phyloP scores from a whole-genome alignment of 1,140 invertebrate species.

The Bathynomus jamesi region DNA sequence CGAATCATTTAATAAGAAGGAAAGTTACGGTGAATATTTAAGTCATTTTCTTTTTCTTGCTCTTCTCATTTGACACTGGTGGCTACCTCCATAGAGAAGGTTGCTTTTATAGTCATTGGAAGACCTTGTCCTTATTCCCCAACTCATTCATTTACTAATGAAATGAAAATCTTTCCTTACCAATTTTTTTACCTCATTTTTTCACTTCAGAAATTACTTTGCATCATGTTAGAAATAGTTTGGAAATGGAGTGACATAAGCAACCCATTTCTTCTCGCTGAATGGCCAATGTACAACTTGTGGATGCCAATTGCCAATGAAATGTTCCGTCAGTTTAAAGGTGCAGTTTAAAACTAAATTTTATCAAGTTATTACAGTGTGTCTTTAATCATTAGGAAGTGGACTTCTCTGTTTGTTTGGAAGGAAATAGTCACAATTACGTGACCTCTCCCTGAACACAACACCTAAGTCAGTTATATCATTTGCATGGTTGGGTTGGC shows the following conservation, averaged over 20 bases:
- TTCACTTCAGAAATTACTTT: background rate
- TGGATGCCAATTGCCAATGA: background rate
- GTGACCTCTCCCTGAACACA: no score
- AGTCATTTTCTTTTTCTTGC: background rate
- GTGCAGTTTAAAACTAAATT: no score
- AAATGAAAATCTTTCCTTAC: background rate
- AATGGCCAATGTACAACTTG: background rate
- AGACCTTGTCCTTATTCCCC: no score
- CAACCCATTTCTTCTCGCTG: background rate
- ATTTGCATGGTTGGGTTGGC: no score
- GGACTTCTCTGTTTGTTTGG: no score
- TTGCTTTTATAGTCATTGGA: no score
- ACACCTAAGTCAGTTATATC: no score
- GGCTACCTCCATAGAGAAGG: no score
- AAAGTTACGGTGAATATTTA: background rate
- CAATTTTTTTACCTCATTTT: background rate
- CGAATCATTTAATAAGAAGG: background rate
- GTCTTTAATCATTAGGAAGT: no score
- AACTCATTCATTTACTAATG: no score
- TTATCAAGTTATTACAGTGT: no score
- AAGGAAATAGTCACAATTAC: no score
- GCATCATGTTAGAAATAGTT: background rate
- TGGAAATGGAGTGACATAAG: background rate
- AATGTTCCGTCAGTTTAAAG: background rate
- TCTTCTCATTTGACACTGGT: background rate